A percentile compares a stretch with the other conserved stretches of the same genome.
phyloP scores from a whole-genome alignment of 2,888 invertebrate genomes.

The Nezara viridula region DNA sequence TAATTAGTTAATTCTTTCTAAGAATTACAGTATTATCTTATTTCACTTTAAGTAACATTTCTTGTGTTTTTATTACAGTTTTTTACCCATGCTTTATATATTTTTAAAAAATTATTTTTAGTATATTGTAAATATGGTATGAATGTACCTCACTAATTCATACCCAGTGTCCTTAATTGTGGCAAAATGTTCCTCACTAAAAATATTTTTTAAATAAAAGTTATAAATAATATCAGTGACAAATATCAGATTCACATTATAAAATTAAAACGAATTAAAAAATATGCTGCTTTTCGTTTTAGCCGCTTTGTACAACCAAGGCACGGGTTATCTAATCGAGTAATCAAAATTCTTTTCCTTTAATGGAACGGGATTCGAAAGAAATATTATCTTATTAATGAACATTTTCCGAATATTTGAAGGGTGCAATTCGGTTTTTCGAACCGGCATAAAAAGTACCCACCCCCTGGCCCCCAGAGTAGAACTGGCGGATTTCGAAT shows the following conservation, averaged over 20 bases:
- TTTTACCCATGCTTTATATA: no score
- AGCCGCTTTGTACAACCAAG: not conserved
- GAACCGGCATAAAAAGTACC: conserved; percentile 24
- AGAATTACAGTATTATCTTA: no score
- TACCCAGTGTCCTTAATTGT: no score
- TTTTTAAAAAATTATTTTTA: no score
- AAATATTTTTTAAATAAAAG: no score
- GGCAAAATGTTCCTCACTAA: no score
- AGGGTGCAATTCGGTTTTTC: conserved; percentile 51
- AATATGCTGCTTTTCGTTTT: not conserved
- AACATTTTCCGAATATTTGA: conserved; percentile 57
- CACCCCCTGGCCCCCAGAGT: conserved; percentile 29
- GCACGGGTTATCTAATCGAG: conserved; percentile 48
- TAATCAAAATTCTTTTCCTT: conserved; percentile 57
- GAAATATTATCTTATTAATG: conserved; percentile 55
- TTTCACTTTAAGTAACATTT: no score
- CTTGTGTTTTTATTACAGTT: no score
- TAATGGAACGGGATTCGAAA: conserved; percentile 6
- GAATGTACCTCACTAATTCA: no score
- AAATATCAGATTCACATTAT: not conserved
- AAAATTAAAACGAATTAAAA: not conserved
- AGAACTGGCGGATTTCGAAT: conserved; percentile 37
- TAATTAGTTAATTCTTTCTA: no score
- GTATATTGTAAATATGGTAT: no score
- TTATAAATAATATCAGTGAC: not conserved